A percentile compares a stretch with the other conserved stretches of the same genome.
These are phyloP conservation scores for Dendroctonus ponderosae DNA, from an alignment of 1,140 invertebrate species.

Conservation along the genomic window DNA sequence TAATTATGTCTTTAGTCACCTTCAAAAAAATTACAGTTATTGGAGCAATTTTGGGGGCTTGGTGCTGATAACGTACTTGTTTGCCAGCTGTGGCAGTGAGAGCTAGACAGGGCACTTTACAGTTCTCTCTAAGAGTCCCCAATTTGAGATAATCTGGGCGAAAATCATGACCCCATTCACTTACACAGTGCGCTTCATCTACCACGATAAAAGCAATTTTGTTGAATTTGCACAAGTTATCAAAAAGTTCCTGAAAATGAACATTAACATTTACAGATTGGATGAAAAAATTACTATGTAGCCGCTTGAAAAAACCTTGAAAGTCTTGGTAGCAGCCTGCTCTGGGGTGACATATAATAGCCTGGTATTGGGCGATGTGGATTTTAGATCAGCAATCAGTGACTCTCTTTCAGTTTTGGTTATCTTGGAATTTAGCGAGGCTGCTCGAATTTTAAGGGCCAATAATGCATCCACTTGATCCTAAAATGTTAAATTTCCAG, in stretches of 20 bases:
- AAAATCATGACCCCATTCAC: slow-evolving; percentile 98
- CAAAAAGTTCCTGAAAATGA: slow-evolving; percentile 54
- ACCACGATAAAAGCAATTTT: slow-evolving; percentile 81
- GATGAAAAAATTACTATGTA: not conserved
- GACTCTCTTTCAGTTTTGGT: slow-evolving; percentile 66
- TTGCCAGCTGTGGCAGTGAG: slow-evolving; percentile 93
- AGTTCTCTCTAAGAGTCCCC: slow-evolving; percentile 69
- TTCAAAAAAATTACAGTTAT: slow-evolving; percentile 25
- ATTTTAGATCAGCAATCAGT: slow-evolving; percentile 72
- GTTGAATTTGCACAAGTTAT: slow-evolving; percentile 62
- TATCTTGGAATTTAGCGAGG: slow-evolving; percentile 89
- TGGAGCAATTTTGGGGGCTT: not conserved
- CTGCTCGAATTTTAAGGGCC: slow-evolving; percentile 70
- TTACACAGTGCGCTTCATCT: slow-evolving; percentile 98
- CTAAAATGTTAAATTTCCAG: slow-evolving; percentile 43
- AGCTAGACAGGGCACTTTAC: slow-evolving; percentile 77
- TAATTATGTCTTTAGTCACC: slow-evolving; percentile 65
- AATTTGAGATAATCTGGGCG: slow-evolving; percentile 91
- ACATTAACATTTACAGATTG: not conserved
- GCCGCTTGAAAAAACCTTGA: slow-evolving; percentile 56
- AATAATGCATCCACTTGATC: slow-evolving; percentile 74
- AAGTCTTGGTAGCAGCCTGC: slow-evolving; percentile 75
- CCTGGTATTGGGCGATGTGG: slow-evolving; percentile 61
- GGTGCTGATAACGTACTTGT: slow-evolving; percentile 54
- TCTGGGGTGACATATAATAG: slow-evolving; percentile 93